Base-by-base conservation (phyloP, 1,140 invertebrate species). In the Trachymyrmex cornetzi region DNA sequence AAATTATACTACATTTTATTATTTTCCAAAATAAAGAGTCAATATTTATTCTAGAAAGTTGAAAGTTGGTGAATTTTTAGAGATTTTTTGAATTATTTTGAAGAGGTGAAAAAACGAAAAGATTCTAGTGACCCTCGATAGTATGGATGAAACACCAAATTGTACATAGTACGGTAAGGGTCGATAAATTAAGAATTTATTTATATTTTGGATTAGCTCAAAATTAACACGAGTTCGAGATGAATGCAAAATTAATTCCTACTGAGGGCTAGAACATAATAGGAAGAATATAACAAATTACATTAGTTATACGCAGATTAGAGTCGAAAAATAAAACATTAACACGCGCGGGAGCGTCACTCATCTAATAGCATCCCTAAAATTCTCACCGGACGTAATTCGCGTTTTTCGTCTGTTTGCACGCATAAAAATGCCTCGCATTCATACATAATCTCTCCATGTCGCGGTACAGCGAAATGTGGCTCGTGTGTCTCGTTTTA, bases 401-500 rank as follows among this genome's bases (percentile, higher is more conserved):
- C 69, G 79, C 24, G 27, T 72, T 72, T 57, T 27, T 81, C 79
- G 34, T 84, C 55, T 75, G 69, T 74, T 61, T 61, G n/a, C 55
- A 57, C 69, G 80, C 80, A 71, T 50, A 75, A 74, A 75, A 61
- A 84, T 57, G 53, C 24, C n/a, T 11, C 44, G 67, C 67, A 84
- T 84, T 84, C 80, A 75, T 74, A 75, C 80, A 34, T 74, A 75
- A 84, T 63, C 80, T 75, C 53, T 72, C 16, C 34, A 14, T 22
- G 67, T 22, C 34, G 19, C 22, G 34, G 19, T 61, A 82, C 80
- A 74, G 19, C 53, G 67, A 82, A 71, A 82, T 82, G 80, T 71
- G 64, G 27, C 77, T 81, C 48, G 30, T 81, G 64, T 82, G 80
- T 82, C 80, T 82, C 80, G 53, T 74, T 82, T 82, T 82, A 82